A percentile compares a stretch with the other conserved stretches of the same genome.
phyloP scores from a whole-genome alignment of 2,113 vertebrate species.

The Tenebrosternarchus preto region DNA sequence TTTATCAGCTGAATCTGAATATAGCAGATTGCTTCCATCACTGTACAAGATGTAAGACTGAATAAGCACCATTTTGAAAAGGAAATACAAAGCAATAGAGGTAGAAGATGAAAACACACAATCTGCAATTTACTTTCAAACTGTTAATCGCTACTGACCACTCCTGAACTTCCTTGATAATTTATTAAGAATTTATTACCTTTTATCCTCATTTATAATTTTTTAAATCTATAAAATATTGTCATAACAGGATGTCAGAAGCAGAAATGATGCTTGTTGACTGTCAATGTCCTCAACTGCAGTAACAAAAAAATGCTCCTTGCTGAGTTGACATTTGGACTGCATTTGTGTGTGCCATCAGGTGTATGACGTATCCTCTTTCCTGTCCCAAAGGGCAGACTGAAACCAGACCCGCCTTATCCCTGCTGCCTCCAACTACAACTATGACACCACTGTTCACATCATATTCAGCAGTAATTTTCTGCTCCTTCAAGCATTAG shows the following conservation, averaged over 20 bases:
- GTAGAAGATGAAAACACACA: slow-evolving; percentile 14
- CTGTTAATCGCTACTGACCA: not conserved
- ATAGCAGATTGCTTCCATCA: slow-evolving; percentile 39
- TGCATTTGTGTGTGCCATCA: slow-evolving; percentile 46
- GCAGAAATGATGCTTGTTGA: not conserved
- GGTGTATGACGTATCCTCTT: slow-evolving; percentile 56
- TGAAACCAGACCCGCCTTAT: slow-evolving; percentile 52
- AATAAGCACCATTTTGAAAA: not conserved
- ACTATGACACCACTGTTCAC: slow-evolving; percentile 57
- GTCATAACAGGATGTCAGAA: not conserved
- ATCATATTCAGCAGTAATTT: slow-evolving; percentile 52
- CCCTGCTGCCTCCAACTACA: slow-evolving; percentile 38
- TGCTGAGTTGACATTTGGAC: slow-evolving; percentile 22
- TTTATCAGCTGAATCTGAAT: slow-evolving; percentile 44
- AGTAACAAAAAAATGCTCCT: slow-evolving; percentile 10
- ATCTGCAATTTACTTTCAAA: slow-evolving; percentile 1
- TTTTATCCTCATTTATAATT: no score
- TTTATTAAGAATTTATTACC: no score
- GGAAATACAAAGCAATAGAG: not conserved
- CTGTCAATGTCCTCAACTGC: no score
- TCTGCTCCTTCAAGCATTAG: slow-evolving; percentile 47
- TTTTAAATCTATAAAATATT: no score
- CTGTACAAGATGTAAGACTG: not conserved
- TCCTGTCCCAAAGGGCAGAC: slow-evolving; percentile 51
- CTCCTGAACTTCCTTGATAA: not conserved